Base-by-base conservation (phyloP, 2,888 invertebrate species). In the Quadriops clusia region DNA sequence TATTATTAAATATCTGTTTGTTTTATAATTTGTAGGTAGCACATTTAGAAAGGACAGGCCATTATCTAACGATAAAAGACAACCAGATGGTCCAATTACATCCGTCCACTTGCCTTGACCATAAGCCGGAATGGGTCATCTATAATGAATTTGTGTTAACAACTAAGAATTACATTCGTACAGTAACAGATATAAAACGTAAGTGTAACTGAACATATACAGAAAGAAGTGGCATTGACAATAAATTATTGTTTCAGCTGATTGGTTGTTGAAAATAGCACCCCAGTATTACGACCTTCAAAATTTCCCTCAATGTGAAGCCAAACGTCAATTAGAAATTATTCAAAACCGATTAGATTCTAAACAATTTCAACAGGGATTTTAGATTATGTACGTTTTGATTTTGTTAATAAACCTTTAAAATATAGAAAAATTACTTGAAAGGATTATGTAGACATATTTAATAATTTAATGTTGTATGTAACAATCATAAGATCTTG, bases 111-210 rank as follows among this genome's bases (percentile, higher is more conserved):
- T 97, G 95, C 56, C 73, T 99, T 33, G 97, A 97, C 65, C 98
- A 98, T 65, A 98, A 98, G 60, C 98, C 98, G 1, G 98, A 98
- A 63, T 99, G 98, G 98, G 97, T 97, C 21, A 82, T 99, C 36
- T 99, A 99, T 67, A 97, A 99, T 64, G 98, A 99, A 67, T 99
- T 99, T 57, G 98, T 99, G 26, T 70, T 99, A 44, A 99, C 98
- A 39, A 95, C 97, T 36, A 98, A 98, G 66, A 98, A 99, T 64
- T 99, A 98, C 60, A 99, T 99, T 50, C 72, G 98, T 44, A 98
- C 97, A 0, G 95, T 97, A 8, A 95, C 95, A 0, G 98, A 98
- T 53, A 89, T 98, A 42, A 97, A 97, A 70, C 94, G 97, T 95
- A 63, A 74, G 81, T 72, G n/a, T n/a, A n/a, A n/a, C n/a, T n/a